Evolutionary conservation across 2,888 invertebrate species (phyloP).

Genomic region (Argyresthia albistria): DNA sequence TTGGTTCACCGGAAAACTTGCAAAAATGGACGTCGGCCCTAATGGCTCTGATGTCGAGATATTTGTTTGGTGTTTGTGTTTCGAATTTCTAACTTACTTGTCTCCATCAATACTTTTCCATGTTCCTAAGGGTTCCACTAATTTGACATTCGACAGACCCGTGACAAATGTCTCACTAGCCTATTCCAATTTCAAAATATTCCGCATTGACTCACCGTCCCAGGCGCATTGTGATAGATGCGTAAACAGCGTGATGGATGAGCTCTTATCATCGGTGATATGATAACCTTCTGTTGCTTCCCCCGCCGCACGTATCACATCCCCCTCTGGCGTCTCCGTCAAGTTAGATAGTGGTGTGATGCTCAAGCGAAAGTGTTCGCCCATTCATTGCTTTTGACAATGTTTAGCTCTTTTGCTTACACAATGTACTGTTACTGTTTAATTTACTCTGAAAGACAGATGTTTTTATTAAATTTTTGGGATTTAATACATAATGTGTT

Average conservation of each 20-base stretch:
- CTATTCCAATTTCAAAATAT: slow-evolving; percentile 33
- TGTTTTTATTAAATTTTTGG: no score
- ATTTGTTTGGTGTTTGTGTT: no score
- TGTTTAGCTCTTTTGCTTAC: neutral
- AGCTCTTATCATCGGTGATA: slow-evolving; percentile 53
- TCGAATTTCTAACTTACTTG: no score
- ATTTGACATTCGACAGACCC: neutral
- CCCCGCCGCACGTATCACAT: slow-evolving; percentile 21
- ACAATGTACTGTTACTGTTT: no score
- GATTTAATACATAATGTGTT: no score
- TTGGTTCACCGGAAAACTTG: no score
- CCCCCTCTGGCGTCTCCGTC: slow-evolving; percentile 16
- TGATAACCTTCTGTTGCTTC: slow-evolving; percentile 51
- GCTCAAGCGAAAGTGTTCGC: slow-evolving; percentile 28
- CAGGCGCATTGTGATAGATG: slow-evolving; percentile 33
- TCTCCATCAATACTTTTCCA: no score
- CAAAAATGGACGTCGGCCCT: no score
- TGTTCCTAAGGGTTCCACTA: no score
- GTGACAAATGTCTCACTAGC: neutral
- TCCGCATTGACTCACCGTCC: slow-evolving; percentile 28
- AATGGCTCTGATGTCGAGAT: no score
- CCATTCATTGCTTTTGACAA: slow-evolving; percentile 1
- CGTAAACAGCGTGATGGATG: slow-evolving; percentile 51
- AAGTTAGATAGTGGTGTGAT: slow-evolving; percentile 8
- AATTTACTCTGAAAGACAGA: no score